Conservation (phyloP, 2,888 invertebrate genomes). For the Apamea epomidion region DNA sequence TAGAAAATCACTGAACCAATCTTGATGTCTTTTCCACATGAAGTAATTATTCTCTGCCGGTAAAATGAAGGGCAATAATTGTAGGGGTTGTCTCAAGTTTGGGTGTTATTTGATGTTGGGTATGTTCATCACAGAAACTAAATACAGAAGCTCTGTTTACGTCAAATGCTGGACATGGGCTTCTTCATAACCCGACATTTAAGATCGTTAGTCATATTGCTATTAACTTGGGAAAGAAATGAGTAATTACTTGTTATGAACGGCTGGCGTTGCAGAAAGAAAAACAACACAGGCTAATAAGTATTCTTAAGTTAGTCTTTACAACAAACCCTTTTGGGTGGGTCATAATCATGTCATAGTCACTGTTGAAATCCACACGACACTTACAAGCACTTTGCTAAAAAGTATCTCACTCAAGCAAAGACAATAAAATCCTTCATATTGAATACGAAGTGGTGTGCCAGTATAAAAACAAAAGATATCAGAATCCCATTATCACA, state of each 20-base stretch:
- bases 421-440: neutral
- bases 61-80: slow-evolving; percentile 39
- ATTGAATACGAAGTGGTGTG: neutral
- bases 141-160: neutral
- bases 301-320: neutral
- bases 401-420: neutral
- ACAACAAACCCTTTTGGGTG: neutral
- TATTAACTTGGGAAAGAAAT: neutral
- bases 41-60: slow-evolving; percentile 42
- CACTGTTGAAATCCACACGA: neutral
- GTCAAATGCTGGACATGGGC: neutral
- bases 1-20: slow-evolving; percentile 63
- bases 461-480: slow-evolving; percentile 1
- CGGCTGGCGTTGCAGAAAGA: neutral
- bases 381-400: neutral
- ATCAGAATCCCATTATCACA: slow-evolving; percentile 18
- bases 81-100: slow-evolving; percentile 25
- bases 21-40: slow-evolving; percentile 63
- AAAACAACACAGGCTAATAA: neutral
- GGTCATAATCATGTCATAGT: neutral
- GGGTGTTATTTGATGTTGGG: slow-evolving; percentile 39
- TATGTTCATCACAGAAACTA: slow-evolving; percentile 12
- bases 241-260: neutral
- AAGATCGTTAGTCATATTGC: neutral
- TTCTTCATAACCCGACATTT: neutral